Evolutionary conservation across 2,797 vertebrate genomes (phyloP).

Genomic region (Lutjanus campechanus): DNA sequence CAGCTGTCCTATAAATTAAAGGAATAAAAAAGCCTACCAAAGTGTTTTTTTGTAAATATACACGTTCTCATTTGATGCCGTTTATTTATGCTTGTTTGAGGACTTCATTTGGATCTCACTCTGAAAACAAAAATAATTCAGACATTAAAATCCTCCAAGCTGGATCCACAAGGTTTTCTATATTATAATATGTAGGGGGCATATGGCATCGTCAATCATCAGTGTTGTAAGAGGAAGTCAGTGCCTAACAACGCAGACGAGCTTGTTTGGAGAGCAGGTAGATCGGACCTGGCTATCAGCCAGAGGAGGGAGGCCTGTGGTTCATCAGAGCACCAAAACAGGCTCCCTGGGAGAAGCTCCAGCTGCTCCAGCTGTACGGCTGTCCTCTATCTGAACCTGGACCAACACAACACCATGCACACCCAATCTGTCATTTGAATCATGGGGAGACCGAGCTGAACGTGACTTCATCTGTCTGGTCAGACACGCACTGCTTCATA

Average conservation of each 20-base stretch:
- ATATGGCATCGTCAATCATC: neutral
- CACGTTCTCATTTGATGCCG: neutral
- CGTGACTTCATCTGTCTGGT: neutral
- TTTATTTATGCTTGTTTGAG: neutral
- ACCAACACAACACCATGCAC: slow-evolving; percentile 8
- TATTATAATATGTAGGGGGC: neutral
- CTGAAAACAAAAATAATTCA: neutral
- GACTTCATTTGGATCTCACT: neutral
- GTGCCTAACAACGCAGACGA: neutral
- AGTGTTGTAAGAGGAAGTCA: slow-evolving; percentile 2
- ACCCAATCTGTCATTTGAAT: slow-evolving; percentile 24
- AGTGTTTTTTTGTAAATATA: too few species aligned
- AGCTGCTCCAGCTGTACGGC: slow-evolving; percentile 31
- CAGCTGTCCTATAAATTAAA: too few species aligned
- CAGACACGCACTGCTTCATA: neutral
- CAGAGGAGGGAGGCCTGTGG: slow-evolving; percentile 53
- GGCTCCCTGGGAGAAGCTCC: slow-evolving; percentile 33
- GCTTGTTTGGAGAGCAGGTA: slow-evolving; percentile 42
- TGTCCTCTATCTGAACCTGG: slow-evolving; percentile 67
- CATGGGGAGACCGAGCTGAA: neutral
- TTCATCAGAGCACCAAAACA: slow-evolving; percentile 43
- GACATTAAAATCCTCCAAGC: neutral
- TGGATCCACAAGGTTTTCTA: too few species aligned
- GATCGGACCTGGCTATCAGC: slow-evolving; percentile 31
- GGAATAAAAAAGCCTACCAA: too few species aligned